These are phyloP conservation scores for Aythya baeri DNA, from an alignment of 2,113 vertebrate species.

Conservation along the genomic window DNA sequence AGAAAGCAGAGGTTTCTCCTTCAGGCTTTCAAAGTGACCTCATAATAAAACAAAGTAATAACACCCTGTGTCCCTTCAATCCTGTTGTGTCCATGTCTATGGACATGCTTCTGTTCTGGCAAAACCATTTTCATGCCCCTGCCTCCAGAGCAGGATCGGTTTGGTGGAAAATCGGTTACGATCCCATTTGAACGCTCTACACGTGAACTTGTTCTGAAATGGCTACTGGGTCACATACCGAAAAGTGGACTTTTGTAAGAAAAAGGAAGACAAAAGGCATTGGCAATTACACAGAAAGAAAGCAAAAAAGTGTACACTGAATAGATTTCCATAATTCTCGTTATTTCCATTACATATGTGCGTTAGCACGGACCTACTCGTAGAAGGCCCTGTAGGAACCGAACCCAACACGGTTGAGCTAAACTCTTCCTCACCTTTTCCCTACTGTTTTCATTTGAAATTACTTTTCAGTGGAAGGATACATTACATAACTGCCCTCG, in stretches of 20 bases:
- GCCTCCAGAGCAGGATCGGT: background rate
- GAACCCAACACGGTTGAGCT: background rate
- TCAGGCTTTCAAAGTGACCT: background rate
- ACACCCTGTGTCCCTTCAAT: background rate
- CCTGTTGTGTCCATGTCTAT: background rate
- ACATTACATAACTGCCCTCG: constrained; percentile 32
- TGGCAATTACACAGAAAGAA: background rate
- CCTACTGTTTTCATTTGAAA: constrained; percentile 2
- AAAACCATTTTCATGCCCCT: background rate
- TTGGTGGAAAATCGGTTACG: background rate
- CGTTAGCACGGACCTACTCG: background rate
- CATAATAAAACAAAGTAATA: accelerated
- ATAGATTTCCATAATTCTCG: background rate
- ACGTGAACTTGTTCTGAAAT: background rate
- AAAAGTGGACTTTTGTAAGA: background rate
- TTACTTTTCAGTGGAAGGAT: constrained; percentile 10
- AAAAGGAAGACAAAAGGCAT: background rate
- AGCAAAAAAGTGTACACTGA: background rate
- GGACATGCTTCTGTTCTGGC: background rate
- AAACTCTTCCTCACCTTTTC: background rate
- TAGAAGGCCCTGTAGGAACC: background rate
- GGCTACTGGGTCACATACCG: background rate
- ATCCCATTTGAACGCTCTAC: background rate
- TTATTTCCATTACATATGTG: background rate
- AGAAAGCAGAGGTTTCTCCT: background rate